Conservation (phyloP, 2,113 vertebrate species). For the Octodon degus region DNA sequence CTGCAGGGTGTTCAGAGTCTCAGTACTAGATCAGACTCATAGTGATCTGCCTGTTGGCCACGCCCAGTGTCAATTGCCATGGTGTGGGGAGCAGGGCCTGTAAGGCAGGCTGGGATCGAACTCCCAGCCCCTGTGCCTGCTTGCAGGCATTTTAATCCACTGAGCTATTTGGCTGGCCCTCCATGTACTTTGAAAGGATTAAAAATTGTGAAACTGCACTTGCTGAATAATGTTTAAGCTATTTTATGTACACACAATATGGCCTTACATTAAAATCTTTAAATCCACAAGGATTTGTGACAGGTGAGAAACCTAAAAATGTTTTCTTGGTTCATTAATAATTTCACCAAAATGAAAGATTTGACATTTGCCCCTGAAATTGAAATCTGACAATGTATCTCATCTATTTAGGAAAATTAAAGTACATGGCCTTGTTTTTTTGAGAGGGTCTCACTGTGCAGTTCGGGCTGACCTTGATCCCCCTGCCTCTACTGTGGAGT, state of each 20-base stretch:
- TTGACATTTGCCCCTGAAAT: slow-evolving; percentile 63
- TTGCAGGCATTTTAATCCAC: too few species aligned
- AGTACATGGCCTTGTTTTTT: neutral
- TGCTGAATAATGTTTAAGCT: slow-evolving; percentile 59
- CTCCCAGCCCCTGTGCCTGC: too few species aligned
- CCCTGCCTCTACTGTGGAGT: neutral
- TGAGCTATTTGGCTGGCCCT: neutral
- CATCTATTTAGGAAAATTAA: slow-evolving; percentile 17
- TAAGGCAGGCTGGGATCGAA: too few species aligned
- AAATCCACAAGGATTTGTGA: slow-evolving; percentile 71
- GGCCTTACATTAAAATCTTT: slow-evolving; percentile 79
- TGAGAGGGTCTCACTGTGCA: neutral
- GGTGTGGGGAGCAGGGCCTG: too few species aligned
- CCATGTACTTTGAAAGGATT: slow-evolving; percentile 77
- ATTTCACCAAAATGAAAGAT: slow-evolving; percentile 69
- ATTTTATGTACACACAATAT: slow-evolving; percentile 70
- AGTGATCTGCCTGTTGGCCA: too few species aligned
- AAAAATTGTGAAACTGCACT: slow-evolving; percentile 62
- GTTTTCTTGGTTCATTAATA: slow-evolving; percentile 70
- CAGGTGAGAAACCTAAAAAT: slow-evolving; percentile 70
- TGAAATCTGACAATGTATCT: slow-evolving; percentile 61
- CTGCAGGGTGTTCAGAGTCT: too few species aligned
- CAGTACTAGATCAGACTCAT: too few species aligned
- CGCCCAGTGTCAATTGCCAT: too few species aligned
- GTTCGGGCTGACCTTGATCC: neutral